A percentile compares a stretch with the other conserved stretches of the same genome.
These are phyloP conservation scores for Lepeophtheirus nordmannii DNA, from an alignment of 2,888 invertebrate species.

Conservation along the genomic window DNA sequence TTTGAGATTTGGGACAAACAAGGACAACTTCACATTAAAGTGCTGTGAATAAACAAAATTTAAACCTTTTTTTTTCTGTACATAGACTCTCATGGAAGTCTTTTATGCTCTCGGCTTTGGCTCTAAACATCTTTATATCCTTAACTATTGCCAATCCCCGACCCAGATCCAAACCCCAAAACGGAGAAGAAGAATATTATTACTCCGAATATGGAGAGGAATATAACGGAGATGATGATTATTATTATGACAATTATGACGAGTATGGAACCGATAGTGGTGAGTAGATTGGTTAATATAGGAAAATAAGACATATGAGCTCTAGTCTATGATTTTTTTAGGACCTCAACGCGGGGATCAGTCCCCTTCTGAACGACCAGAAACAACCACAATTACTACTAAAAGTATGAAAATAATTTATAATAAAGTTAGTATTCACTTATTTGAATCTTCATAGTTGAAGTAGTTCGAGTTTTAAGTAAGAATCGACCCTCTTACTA, in stretches of 20 bases:
- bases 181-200: constrained; percentile 15
- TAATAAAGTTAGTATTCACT: neutral
- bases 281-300: neutral
- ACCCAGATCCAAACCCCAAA: constrained; percentile 1
- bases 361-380: constrained; percentile 5
- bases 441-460: neutral
- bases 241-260: constrained; percentile 9
- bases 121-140: neutral
- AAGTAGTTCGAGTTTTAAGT: constrained; percentile 19
- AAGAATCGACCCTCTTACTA: constrained; percentile 22
- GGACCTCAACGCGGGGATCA: constrained; percentile 22
- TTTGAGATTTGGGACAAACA: neutral
- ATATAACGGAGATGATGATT: constrained; percentile 3
- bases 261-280: constrained; percentile 7
- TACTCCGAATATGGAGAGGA: constrained; percentile 22
- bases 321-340: neutral
- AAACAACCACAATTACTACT: neutral
- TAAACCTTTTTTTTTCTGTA: neutral
- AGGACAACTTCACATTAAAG: neutral
- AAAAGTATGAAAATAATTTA: neutral
- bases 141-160: constrained; percentile 3
- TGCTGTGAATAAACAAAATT: neutral
- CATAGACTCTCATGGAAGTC: neutral
- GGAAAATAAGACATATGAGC: too few relatives aligned
- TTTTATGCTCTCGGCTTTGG: neutral